Evolutionary conservation across 2,797 vertebrate species (phyloP).

Genomic region (Mareca penelope): DNA sequence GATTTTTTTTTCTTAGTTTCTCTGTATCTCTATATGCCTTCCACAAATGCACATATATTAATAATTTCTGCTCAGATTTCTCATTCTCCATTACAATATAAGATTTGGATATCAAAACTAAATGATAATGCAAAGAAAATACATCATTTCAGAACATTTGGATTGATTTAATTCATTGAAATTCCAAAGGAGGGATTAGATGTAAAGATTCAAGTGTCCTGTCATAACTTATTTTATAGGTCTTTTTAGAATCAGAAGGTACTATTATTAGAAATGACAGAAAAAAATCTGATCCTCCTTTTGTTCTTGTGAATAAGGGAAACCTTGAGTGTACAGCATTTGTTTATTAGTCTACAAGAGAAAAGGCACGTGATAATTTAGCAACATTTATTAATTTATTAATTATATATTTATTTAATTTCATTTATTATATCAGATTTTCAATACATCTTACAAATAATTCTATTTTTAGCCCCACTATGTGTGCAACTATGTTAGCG

Average conservation of each 20-base stretch:
- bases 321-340: background rate
- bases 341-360: background rate
- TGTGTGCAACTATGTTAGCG: fast-evolving
- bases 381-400: background rate
- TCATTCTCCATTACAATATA: background rate
- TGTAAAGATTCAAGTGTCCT: background rate
- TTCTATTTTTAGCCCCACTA: background rate
- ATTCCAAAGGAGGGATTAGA: background rate
- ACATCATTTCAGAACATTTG: background rate
- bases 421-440: background rate
- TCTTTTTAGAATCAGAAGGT: background rate
- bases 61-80: background rate
- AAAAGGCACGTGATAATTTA: background rate
- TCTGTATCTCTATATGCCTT: background rate
- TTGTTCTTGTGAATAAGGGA: background rate
- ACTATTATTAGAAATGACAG: background rate
- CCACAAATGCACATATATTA: background rate
- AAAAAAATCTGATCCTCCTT: background rate
- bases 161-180: background rate
- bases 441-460: background rate
- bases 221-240: background rate
- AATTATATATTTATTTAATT: background rate
- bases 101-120: background rate
- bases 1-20: background rate
- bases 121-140: background rate